phyloP scores from a whole-genome alignment of 2,797 vertebrate genomes.

The Acomys russatus region DNA sequence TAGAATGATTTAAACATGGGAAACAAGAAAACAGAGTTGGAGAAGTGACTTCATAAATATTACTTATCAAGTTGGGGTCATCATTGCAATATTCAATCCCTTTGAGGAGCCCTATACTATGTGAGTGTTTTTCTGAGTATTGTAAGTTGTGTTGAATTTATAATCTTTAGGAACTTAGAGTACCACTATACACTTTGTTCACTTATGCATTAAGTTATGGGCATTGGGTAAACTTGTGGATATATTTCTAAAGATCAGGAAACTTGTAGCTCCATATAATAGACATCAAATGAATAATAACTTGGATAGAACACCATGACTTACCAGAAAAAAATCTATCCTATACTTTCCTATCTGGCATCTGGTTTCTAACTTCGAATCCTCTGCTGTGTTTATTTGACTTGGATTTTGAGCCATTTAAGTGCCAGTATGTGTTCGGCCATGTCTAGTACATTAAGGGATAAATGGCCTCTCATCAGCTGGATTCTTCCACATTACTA shows the following conservation, averaged over 20 bases:
- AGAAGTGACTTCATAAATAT: slow-evolving; percentile 79
- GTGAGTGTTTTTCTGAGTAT: slow-evolving; percentile 73
- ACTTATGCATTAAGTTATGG: slow-evolving; percentile 58
- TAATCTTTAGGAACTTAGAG: slow-evolving; percentile 62
- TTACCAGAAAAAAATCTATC: neutral
- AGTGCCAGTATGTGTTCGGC: neutral
- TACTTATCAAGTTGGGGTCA: slow-evolving; percentile 71
- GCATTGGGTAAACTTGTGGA: slow-evolving; percentile 34
- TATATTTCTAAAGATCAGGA: slow-evolving; percentile 66
- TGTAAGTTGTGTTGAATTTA: slow-evolving; percentile 63
- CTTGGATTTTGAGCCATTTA: slow-evolving; percentile 48
- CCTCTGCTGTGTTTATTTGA: slow-evolving; percentile 42
- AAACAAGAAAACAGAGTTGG: slow-evolving; percentile 72
- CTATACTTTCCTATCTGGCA: neutral
- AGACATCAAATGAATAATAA: slow-evolving; percentile 25
- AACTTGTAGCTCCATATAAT: slow-evolving; percentile 30
- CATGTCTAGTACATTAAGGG: slow-evolving; percentile 35
- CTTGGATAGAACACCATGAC: neutral
- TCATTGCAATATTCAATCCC: slow-evolving; percentile 74
- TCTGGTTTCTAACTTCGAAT: neutral
- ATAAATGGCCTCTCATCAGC: slow-evolving; percentile 66
- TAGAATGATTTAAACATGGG: slow-evolving; percentile 7
- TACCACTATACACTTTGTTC: neutral
- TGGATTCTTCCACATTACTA: slow-evolving; percentile 64
- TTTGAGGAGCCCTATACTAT: slow-evolving; percentile 74